Percentiles rank a stretch among this genome's conserved stretches.
Evolutionary conservation across 1,140 invertebrate genomes (phyloP).

Genomic region (Drosophila truncata): DNA sequence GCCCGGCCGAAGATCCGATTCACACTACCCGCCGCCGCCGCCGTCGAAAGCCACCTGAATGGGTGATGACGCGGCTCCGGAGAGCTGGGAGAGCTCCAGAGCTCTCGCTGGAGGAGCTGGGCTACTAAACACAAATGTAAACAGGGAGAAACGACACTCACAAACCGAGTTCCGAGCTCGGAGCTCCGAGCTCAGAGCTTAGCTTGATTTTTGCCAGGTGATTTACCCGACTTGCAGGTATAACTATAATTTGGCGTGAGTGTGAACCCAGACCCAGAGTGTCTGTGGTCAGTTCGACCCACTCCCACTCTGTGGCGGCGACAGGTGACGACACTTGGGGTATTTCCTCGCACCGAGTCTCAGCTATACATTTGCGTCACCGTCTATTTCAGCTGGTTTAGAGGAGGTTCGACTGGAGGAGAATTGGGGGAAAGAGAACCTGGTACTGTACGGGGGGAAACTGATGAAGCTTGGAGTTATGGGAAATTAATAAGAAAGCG

Average conservation of each 20-base stretch:
- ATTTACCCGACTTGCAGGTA: constrained; percentile 24
- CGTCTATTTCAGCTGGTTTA: constrained; percentile 1
- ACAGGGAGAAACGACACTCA: constrained; percentile 3
- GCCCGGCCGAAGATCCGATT: neutral
- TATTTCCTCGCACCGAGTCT: constrained; percentile 21
- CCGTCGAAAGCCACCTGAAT: constrained; percentile 11
- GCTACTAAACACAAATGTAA: constrained; percentile 28
- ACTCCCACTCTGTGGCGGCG: neutral
- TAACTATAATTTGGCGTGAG: neutral
- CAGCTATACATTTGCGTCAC: neutral
- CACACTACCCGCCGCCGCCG: neutral
- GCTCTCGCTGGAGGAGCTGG: constrained; percentile 9
- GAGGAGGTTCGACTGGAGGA: neutral
- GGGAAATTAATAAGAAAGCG: neutral
- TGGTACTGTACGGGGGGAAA: neutral
- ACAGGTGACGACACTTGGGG: constrained; percentile 11
- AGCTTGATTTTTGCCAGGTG: constrained; percentile 4
- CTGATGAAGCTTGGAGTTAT: neutral
- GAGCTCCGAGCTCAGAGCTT: neutral
- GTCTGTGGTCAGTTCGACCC: constrained; percentile 69
- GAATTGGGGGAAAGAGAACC: neutral
- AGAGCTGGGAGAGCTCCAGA: neutral
- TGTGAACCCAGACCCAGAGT: constrained; percentile 24
- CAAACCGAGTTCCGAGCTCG: neutral
- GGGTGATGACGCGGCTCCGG: constrained; percentile 31